phyloP scores from a whole-genome alignment of 2,797 vertebrate genomes.

The Falco naumanni region DNA sequence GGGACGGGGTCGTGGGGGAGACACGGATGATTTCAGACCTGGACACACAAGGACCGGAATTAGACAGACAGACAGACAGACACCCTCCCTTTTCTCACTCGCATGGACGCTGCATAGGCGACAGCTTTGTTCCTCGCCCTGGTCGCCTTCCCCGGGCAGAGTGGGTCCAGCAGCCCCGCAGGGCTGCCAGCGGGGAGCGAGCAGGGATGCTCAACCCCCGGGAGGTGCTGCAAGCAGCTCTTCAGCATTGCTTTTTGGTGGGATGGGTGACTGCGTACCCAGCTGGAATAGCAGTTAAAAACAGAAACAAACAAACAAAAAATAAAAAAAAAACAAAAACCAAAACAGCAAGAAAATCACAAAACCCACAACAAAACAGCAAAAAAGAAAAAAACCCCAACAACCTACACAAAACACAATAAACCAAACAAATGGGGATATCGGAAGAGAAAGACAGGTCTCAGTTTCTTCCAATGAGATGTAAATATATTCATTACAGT shows the following conservation, averaged over 20 bases:
- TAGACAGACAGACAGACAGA: not conserved
- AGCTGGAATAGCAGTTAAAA: not conserved
- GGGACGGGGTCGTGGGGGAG: no score
- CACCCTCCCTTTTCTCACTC: not conserved
- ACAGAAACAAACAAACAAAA: not conserved
- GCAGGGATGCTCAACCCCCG: not conserved
- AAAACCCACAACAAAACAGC: not conserved
- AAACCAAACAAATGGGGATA: slow-evolving; percentile 3
- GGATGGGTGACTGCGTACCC: not conserved
- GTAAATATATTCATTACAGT: slow-evolving; percentile 76
- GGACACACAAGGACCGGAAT: not conserved
- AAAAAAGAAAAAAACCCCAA: no score
- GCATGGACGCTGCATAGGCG: not conserved
- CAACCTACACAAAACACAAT: not conserved
- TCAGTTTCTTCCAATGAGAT: slow-evolving; percentile 67
- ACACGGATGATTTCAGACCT: not conserved
- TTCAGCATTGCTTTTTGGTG: not conserved
- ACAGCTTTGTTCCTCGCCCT: not conserved
- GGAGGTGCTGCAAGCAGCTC: not conserved
- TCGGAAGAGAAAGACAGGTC: not conserved
- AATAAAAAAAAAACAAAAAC: not conserved
- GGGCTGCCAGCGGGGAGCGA: not conserved
- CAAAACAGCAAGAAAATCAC: not conserved
- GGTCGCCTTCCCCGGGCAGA: not conserved
- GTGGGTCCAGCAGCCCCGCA: not conserved